A percentile compares a stretch with the other conserved stretches of the same genome.
These are phyloP conservation scores for Agapornis canus DNA, from an alignment of 2,797 vertebrate genomes.

Conservation along the genomic window DNA sequence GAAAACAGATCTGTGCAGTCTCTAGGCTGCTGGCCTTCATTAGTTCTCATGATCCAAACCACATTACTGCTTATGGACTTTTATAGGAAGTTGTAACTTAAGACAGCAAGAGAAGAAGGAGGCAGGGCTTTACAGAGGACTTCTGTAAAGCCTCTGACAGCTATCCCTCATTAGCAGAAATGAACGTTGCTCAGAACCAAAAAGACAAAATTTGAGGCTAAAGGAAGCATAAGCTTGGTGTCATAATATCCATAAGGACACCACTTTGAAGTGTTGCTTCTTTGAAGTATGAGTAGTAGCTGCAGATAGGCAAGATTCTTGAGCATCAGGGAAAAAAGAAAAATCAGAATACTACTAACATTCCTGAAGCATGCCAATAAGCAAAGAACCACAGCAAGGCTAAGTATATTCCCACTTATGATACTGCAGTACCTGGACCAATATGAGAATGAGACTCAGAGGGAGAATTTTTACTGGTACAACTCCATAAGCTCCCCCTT, in stretches of 20 bases:
- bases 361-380: neutral
- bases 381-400: neutral
- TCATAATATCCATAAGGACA: neutral
- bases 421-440: neutral
- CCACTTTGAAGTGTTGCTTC: conserved; percentile 28
- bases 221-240: neutral
- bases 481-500: neutral
- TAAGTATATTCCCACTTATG: neutral
- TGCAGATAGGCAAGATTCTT: neutral
- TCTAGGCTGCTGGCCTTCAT: neutral
- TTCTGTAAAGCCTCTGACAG: conserved; percentile 3
- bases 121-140: neutral
- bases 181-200: neutral
- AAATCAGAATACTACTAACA: neutral
- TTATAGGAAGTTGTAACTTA: neutral
- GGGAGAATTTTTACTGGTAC: neutral
- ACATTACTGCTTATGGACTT: neutral
- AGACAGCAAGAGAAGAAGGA: neutral
- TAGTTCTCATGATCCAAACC: neutral
- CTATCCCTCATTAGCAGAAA: conserved; percentile 44
- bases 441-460: neutral
- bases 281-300: conserved; percentile 25
- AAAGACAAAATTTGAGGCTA: conserved; percentile 23
- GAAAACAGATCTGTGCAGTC: neutral
- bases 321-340: neutral